These are phyloP conservation scores for Ibidorhyncha struthersii DNA, from an alignment of 2,113 vertebrate genomes.

Conservation along the genomic window DNA sequence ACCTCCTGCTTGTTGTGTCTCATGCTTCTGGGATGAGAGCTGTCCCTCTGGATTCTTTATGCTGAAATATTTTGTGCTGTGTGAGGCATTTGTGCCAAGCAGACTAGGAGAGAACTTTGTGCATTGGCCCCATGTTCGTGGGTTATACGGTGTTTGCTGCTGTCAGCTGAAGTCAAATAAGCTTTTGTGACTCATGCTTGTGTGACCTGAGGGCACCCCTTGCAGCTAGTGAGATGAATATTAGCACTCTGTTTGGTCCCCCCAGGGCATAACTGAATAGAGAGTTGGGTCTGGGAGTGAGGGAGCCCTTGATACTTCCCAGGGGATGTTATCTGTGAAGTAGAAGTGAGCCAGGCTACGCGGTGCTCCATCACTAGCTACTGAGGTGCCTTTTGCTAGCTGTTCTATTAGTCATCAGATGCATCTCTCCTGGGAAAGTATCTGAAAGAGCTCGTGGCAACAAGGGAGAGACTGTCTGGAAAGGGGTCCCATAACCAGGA, in stretches of 20 bases:
- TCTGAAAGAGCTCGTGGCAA: neutral
- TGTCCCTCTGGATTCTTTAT: neutral
- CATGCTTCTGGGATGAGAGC: neutral
- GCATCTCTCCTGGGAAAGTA: neutral
- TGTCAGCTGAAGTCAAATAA: neutral
- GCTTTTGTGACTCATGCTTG: neutral
- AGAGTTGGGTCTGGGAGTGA: neutral
- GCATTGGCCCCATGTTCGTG: neutral
- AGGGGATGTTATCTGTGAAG: neutral
- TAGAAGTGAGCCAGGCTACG: fast-evolving
- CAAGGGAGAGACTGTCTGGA: neutral
- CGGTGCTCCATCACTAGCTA: fast-evolving
- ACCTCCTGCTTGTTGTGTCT: neutral
- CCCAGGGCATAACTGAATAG: too few species aligned
- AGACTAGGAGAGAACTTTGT: neutral
- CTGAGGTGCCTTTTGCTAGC: neutral
- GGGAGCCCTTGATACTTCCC: neutral
- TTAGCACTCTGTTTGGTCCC: fast-evolving
- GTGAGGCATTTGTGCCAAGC: neutral
- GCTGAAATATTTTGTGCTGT: neutral
- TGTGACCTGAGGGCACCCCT: neutral
- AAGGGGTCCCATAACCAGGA: neutral
- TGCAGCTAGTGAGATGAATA: fast-evolving
- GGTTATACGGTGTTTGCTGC: neutral
- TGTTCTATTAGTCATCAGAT: neutral